Percentiles rank a stretch among this genome's conserved stretches.
These are phyloP conservation scores for Leuciscus waleckii DNA, from an alignment of 2,797 vertebrate species.

Conservation along the genomic window DNA sequence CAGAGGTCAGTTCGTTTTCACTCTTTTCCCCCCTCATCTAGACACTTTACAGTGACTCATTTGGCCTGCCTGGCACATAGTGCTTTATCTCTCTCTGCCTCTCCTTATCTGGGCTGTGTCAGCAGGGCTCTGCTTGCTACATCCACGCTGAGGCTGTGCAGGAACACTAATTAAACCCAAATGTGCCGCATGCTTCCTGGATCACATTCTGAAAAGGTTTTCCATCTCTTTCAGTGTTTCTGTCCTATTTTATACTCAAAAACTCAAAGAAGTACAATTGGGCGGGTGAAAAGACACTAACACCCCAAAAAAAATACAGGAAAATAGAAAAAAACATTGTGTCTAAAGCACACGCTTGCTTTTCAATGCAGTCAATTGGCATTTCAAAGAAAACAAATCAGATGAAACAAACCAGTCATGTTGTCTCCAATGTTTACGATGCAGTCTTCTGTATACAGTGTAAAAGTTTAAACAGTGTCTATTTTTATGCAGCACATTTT, in stretches of 20 bases:
- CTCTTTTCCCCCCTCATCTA: not conserved
- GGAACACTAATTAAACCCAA: slow-evolving; percentile 58
- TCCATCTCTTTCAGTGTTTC: slow-evolving; percentile 28
- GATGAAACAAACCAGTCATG: not conserved
- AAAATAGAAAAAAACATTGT: not conserved
- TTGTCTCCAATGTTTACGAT: not conserved
- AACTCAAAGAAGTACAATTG: not conserved
- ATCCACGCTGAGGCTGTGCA: slow-evolving; percentile 25
- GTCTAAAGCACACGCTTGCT: not conserved
- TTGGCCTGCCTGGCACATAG: slow-evolving; percentile 17
- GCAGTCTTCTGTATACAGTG: not conserved
- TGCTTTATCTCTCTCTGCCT: slow-evolving; percentile 15
- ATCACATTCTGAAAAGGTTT: slow-evolving; percentile 57
- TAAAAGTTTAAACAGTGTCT: slow-evolving; percentile 66
- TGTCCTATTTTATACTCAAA: slow-evolving; percentile 5
- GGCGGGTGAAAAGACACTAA: not conserved
- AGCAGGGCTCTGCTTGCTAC: slow-evolving; percentile 27
- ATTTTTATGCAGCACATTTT: slow-evolving; percentile 69
- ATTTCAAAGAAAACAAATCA: not conserved
- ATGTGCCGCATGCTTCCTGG: slow-evolving; percentile 49
- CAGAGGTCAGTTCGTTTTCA: not conserved
- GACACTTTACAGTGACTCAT: not conserved
- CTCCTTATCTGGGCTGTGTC: slow-evolving; percentile 24
- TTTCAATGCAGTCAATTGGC: not conserved
- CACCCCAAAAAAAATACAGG: not conserved